A percentile compares a stretch with the other conserved stretches of the same genome.
phyloP scores from a whole-genome alignment of 2,888 invertebrate species.

The Apoda limacodes region DNA sequence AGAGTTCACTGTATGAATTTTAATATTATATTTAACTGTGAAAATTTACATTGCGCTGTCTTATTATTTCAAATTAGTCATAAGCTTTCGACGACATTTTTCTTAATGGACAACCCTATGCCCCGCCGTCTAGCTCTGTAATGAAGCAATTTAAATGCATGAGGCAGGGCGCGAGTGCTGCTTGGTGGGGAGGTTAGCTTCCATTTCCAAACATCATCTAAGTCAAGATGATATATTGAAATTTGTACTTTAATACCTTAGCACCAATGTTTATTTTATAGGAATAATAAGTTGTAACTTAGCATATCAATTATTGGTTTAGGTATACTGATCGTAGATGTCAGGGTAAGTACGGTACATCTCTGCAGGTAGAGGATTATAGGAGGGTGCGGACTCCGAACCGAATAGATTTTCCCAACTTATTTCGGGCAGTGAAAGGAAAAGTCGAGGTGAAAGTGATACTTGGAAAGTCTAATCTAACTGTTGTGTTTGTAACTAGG shows the following conservation, averaged over 20 bases:
- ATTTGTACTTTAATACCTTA: slow-evolving; percentile 14
- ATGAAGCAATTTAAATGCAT: slow-evolving; percentile 73
- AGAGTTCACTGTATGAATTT: no score
- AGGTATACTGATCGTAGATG: slow-evolving; percentile 66
- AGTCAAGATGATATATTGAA: slow-evolving; percentile 15
- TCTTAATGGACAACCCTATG: slow-evolving; percentile 59
- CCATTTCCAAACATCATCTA: slow-evolving; percentile 29
- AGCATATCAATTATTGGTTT: slow-evolving; percentile 23
- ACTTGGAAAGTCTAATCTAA: no score
- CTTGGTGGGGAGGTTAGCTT: slow-evolving; percentile 50
- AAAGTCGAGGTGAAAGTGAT: slow-evolving; percentile 60
- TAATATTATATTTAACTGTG: no score
- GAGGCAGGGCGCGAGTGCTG: slow-evolving; percentile 67
- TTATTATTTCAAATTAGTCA: no score
- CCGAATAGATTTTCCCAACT: slow-evolving; percentile 66
- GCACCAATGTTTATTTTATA: slow-evolving; percentile 12
- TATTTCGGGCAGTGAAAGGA: slow-evolving; percentile 58
- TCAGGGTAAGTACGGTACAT: slow-evolving; percentile 64
- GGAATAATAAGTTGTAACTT: slow-evolving; percentile 15
- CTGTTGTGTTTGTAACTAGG: no score
- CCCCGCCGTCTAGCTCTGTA: slow-evolving; percentile 61
- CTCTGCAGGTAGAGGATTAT: slow-evolving; percentile 66
- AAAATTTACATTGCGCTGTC: no score
- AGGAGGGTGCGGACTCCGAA: slow-evolving; percentile 48
- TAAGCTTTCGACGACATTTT: no score